Evolutionary conservation across 2,888 invertebrate species (phyloP).

Genomic region (Thelaira solivaga): DNA sequence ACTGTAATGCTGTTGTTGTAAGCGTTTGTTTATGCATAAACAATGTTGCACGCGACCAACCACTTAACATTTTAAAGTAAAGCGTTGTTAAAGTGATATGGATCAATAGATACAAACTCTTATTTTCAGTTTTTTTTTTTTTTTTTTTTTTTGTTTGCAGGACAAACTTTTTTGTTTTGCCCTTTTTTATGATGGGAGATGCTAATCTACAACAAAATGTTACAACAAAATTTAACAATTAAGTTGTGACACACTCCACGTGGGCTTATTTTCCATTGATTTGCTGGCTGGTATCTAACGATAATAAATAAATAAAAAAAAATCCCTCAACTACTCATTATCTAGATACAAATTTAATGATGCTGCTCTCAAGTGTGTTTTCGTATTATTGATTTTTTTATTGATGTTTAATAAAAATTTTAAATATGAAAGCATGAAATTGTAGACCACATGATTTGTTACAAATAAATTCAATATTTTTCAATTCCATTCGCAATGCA

Average conservation of each 20-base stretch:
- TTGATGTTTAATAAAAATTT: no score
- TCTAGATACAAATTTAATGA: no score
- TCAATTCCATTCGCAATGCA: no score
- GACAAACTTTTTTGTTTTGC: no score
- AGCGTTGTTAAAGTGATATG: not conserved
- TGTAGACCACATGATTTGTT: no score
- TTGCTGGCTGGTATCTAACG: conserved; percentile 1
- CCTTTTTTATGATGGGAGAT: conserved; percentile 64
- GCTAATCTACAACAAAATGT: conserved; percentile 74
- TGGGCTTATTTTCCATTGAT: not conserved
- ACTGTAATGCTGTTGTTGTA: conserved; percentile 42
- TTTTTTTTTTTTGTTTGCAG: conserved; percentile 2
- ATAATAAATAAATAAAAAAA: no score
- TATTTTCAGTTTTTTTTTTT: not conserved
- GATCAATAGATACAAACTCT: no score
- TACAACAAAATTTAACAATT: conserved; percentile 77
- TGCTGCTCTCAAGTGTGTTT: no score
- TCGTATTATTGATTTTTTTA: no score
- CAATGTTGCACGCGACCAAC: conserved; percentile 55
- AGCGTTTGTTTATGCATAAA: conserved; percentile 55
- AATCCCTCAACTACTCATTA: no score
- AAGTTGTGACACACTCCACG: conserved; percentile 73
- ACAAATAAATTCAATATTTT: no score
- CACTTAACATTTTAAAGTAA: conserved; percentile 50
- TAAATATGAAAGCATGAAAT: no score